phyloP scores from a whole-genome alignment of 2,888 invertebrate genomes.

The Latheticus oryzae region DNA sequence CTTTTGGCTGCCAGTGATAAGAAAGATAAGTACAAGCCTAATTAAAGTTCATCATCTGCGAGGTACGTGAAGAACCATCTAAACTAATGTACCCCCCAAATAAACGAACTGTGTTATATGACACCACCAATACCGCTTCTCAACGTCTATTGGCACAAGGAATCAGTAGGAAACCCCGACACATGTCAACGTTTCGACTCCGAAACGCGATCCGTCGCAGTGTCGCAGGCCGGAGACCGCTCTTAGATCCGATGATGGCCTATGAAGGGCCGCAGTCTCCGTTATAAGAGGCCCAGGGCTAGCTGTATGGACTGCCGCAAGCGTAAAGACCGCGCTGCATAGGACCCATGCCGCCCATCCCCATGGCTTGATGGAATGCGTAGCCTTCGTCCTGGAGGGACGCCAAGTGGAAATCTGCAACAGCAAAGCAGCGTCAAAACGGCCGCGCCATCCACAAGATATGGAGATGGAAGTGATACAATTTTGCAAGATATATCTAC shows the following conservation, averaged over 20 bases:
- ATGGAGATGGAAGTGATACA: slow-evolving; percentile 38
- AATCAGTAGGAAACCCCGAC: slow-evolving; percentile 25
- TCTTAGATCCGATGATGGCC: slow-evolving; percentile 60
- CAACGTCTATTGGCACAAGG: slow-evolving; percentile 59
- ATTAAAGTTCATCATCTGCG: slow-evolving; percentile 1
- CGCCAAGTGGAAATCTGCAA: slow-evolving; percentile 69
- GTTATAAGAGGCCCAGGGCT: slow-evolving; percentile 68
- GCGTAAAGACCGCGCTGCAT: slow-evolving; percentile 68
- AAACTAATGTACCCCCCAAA: slow-evolving; percentile 14
- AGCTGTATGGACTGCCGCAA: slow-evolving; percentile 68
- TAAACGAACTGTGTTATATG: slow-evolving; percentile 9
- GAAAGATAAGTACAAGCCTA: slow-evolving; percentile 24
- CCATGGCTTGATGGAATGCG: slow-evolving; percentile 68
- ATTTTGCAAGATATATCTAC: slow-evolving; percentile 29
- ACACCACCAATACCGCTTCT: slow-evolving; percentile 38
- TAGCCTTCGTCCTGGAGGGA: slow-evolving; percentile 68
- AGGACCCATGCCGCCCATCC: slow-evolving; percentile 67
- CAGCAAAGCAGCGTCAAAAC: slow-evolving; percentile 44
- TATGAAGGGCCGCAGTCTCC: slow-evolving; percentile 67
- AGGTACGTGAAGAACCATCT: neutral
- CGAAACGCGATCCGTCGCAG: slow-evolving; percentile 55
- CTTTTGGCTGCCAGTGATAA: slow-evolving; percentile 3
- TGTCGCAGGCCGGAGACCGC: slow-evolving; percentile 64
- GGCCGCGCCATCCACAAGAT: slow-evolving; percentile 39
- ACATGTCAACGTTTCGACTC: slow-evolving; percentile 45